These are phyloP conservation scores for Caradrina kadenii DNA, from an alignment of 2,888 invertebrate species.

Conservation along the genomic window DNA sequence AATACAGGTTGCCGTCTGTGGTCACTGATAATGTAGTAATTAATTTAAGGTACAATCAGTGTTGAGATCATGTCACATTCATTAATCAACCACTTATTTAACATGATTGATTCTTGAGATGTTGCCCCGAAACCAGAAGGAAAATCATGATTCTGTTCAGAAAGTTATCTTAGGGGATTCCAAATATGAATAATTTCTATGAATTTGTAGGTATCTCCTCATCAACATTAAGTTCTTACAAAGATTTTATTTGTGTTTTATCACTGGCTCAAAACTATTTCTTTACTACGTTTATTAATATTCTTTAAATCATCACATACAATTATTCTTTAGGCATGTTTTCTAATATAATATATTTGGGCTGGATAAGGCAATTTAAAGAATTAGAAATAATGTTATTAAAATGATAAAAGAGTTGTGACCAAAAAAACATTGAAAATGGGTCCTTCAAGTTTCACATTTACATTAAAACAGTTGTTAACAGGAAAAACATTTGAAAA, in stretches of 20 bases:
- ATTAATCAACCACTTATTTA: neutral
- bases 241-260: neutral
- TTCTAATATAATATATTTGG: too few relatives aligned
- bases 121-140: neutral
- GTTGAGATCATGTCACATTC: neutral
- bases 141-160: slow-evolving; percentile 6
- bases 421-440: neutral
- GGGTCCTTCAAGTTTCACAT: neutral
- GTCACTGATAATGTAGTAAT: slow-evolving; percentile 15
- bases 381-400: too few relatives aligned
- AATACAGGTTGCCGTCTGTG: neutral
- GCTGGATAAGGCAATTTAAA: too few relatives aligned
- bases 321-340: neutral
- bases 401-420: too few relatives aligned
- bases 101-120: neutral
- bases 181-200: neutral
- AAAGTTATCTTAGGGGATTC: neutral
- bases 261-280: neutral
- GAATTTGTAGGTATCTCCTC: too few relatives aligned
- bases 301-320: neutral
- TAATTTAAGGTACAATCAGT: slow-evolving; percentile 1
- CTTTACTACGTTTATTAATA: neutral
- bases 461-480: neutral
- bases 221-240: neutral
- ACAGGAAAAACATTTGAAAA: neutral